Evolutionary conservation across 2,888 invertebrate species (phyloP).

Genomic region (Leucophenga maculata): DNA sequence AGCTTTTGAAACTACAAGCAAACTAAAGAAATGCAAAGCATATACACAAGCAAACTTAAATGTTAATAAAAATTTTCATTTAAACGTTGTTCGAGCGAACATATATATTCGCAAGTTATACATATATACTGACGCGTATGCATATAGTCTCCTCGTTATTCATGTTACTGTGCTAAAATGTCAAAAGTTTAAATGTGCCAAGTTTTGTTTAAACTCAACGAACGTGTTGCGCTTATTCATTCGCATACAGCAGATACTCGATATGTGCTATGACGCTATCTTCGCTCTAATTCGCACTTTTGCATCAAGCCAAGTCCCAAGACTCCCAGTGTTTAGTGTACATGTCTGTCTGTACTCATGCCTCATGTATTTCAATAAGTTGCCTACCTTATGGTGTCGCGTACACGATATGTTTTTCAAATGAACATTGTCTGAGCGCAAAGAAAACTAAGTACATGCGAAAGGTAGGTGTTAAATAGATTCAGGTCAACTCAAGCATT

Average conservation of each 20-base stretch:
- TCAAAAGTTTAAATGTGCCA: constrained; percentile 44
- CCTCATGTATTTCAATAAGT: constrained; percentile 49
- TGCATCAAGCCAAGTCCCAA: constrained; percentile 4
- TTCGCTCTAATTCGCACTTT: constrained; percentile 36
- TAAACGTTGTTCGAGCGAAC: background rate
- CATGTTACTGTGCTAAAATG: constrained; percentile 41
- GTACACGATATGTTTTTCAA: constrained; percentile 24
- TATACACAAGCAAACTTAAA: background rate
- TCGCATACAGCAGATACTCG: constrained; percentile 8
- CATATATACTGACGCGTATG: background rate
- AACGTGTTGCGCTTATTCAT: background rate
- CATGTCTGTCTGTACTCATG: too few species aligned
- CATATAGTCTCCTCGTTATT: background rate
- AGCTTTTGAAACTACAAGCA: constrained; percentile 12
- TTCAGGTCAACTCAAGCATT: constrained; percentile 42
- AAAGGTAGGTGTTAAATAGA: constrained; percentile 45
- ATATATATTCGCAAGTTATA: background rate
- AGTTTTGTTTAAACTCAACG: constrained; percentile 33
- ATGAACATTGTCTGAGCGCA: constrained; percentile 19
- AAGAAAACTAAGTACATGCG: constrained; percentile 17
- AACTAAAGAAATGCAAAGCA: background rate
- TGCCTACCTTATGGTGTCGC: constrained; percentile 43
- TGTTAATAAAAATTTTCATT: background rate
- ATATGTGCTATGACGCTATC: constrained; percentile 6
- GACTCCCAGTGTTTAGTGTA: background rate